Conservation (phyloP, 2,888 invertebrate genomes). For the Muscina levida region DNA sequence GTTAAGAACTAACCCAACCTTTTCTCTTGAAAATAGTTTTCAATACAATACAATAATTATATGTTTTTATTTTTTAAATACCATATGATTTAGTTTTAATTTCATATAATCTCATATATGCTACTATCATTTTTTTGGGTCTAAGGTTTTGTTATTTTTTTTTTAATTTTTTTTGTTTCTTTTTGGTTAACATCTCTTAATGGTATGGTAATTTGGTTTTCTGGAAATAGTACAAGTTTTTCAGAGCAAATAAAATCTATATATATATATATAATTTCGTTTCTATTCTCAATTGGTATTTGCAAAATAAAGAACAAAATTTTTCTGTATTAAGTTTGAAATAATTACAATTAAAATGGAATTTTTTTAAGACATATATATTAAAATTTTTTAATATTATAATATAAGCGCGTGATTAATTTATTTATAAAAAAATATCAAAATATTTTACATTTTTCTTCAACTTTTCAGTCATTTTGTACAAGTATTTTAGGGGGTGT, state of each 20-base stretch:
- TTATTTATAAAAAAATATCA: no score
- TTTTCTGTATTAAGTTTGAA: conserved; percentile 57
- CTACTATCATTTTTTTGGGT: conserved; percentile 41
- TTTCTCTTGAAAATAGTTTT: conserved; percentile 6
- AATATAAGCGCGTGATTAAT: conserved; percentile 54
- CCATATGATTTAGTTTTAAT: conserved; percentile 39
- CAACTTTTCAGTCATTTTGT: neutral
- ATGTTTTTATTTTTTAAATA: conserved; percentile 50
- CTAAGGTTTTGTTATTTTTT: conserved; percentile 54
- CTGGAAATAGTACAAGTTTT: conserved; percentile 4
- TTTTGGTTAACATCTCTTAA: conserved; percentile 39
- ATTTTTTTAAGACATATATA: no score
- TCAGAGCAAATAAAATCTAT: conserved; percentile 7
- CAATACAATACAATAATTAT: no score
- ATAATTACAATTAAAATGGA: neutral
- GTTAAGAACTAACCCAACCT: conserved; percentile 57
- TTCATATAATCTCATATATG: neutral
- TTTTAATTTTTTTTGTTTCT: no score
- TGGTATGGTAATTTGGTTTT: conserved; percentile 48
- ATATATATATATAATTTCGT: conserved; percentile 6
- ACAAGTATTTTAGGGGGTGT: conserved; percentile 53
- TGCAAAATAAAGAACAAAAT: conserved; percentile 70
- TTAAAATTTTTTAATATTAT: no score
- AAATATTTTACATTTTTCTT: conserved; percentile 4
- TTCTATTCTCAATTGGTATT: conserved; percentile 68